A percentile compares a stretch with the other conserved stretches of the same genome.
Conservation (phyloP, 2,888 invertebrate species). For the Drosophila phalerata region DNA sequence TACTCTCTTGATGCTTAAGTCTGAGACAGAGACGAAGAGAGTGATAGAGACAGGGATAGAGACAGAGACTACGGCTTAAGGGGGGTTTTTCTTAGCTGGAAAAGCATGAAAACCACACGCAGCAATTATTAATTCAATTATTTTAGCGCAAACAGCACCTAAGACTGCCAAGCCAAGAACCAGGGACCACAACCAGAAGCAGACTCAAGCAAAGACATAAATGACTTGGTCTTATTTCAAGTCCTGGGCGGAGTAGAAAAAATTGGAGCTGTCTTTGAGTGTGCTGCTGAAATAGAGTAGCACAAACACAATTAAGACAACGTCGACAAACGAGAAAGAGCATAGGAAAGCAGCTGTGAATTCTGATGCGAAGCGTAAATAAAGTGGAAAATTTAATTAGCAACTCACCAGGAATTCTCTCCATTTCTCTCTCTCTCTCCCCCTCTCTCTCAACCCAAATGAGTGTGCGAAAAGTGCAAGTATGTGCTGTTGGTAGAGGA, state of each 20-base stretch:
- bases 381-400: slow-evolving; percentile 80
- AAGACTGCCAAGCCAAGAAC: slow-evolving; percentile 57
- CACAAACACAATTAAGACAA: slow-evolving; percentile 76
- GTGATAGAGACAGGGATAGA: slow-evolving; percentile 9
- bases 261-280: slow-evolving; percentile 51
- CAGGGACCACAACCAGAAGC: slow-evolving; percentile 12
- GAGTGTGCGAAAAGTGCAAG: slow-evolving; percentile 31
- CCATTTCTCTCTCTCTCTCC: background rate
- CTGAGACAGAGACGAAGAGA: slow-evolving; percentile 19
- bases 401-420: slow-evolving; percentile 18
- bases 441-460: background rate
- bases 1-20: slow-evolving; percentile 27
- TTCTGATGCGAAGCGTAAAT: slow-evolving; percentile 60
- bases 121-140: slow-evolving; percentile 85
- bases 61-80: slow-evolving; percentile 47
- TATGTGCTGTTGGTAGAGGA: background rate
- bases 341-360: slow-evolving; percentile 46
- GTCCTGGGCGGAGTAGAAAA: slow-evolving; percentile 28
- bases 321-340: slow-evolving; percentile 45
- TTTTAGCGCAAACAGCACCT: slow-evolving; percentile 83
- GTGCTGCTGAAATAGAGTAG: slow-evolving; percentile 75
- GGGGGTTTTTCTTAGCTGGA: slow-evolving; percentile 77
- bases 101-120: slow-evolving; percentile 85
- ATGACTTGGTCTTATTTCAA: slow-evolving; percentile 67
- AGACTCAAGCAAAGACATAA: slow-evolving; percentile 66